Evolutionary conservation across 2,797 vertebrate genomes (phyloP).

Genomic region (Caiman crocodilus): DNA sequence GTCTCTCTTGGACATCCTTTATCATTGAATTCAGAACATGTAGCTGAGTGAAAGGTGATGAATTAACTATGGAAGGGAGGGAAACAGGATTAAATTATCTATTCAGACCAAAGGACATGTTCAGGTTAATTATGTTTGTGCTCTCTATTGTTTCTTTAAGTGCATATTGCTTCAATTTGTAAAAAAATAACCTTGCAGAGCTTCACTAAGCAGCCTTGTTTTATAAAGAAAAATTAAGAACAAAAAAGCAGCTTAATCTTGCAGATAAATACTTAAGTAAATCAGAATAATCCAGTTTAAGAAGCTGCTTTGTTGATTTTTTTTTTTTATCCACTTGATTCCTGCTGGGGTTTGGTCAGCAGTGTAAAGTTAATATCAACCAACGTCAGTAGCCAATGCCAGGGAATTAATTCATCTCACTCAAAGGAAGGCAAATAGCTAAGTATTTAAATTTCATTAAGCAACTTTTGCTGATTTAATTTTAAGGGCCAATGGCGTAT

Average conservation of each 20-base stretch:
- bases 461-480: neutral
- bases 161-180: neutral
- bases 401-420: neutral
- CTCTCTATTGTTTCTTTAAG: accelerated
- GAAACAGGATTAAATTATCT: accelerated
- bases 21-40: neutral
- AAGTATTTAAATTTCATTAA: neutral
- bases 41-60: neutral
- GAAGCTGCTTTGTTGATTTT: neutral
- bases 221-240: neutral
- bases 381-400: neutral
- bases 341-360: neutral
- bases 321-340: neutral
- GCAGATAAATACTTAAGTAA: accelerated
- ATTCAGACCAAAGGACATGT: accelerated
- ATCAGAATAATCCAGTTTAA: neutral
- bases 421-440: neutral
- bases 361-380: neutral
- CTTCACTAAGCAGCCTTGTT: accelerated
- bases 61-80: neutral
- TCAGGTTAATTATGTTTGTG: accelerated
- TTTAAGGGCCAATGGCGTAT: too few relatives aligned
- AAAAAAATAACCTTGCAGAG: neutral
- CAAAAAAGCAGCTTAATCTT: accelerated
- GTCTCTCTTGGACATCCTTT: neutral